A percentile compares a stretch with the other conserved stretches of the same genome.
Evolutionary conservation across 1,140 invertebrate genomes (phyloP).

Genomic region (Gryllus bimaculatus): DNA sequence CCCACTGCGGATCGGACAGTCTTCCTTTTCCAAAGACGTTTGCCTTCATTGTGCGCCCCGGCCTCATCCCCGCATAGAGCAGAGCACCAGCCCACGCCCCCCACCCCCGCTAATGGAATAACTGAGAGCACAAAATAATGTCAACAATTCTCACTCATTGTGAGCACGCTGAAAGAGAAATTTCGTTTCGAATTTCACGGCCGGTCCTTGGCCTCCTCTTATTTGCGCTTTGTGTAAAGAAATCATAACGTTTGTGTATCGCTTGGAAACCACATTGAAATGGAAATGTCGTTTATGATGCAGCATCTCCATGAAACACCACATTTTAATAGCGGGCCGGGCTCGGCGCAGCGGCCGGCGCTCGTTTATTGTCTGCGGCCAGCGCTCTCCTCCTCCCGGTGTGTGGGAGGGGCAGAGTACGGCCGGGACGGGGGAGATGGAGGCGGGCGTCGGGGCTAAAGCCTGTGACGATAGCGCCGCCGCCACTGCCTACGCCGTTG

Average conservation of each 20-base stretch:
- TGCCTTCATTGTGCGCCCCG: no score
- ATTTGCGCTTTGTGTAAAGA: neutral
- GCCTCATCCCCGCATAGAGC: no score
- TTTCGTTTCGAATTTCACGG: conserved; percentile 4
- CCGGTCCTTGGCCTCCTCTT: neutral
- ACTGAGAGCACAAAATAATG: neutral
- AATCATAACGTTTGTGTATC: neutral
- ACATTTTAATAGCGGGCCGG: neutral
- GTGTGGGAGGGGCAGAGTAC: no score
- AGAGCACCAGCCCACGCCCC: no score
- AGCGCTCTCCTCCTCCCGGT: neutral
- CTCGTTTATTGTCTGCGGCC: neutral
- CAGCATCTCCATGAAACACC: neutral
- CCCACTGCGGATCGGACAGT: no score
- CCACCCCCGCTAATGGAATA: neutral
- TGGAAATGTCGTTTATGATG: neutral
- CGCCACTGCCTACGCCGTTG: no score
- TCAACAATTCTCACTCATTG: neutral
- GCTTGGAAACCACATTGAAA: neutral
- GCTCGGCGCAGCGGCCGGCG: no score
- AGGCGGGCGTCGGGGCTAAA: no score
- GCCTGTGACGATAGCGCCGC: no score
- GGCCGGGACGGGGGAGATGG: no score
- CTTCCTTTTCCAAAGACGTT: no score
- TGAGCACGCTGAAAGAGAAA: neutral